A percentile compares a stretch with the other conserved stretches of the same genome.
Evolutionary conservation across 2,888 invertebrate genomes (phyloP).

Genomic region (Apamea sordens): DNA sequence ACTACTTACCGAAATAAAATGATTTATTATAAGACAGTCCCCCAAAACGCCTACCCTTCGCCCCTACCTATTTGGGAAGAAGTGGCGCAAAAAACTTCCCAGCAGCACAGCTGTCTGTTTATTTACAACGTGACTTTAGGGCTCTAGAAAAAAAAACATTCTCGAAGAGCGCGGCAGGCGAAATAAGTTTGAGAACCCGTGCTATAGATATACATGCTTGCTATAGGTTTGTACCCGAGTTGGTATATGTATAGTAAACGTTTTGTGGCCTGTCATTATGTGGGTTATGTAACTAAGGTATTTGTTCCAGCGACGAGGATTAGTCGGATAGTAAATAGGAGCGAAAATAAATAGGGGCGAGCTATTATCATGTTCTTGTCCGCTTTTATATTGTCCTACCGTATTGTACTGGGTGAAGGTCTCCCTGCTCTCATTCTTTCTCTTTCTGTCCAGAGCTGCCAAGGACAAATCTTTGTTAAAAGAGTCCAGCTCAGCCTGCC

Average conservation of each 20-base stretch:
- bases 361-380: not conserved
- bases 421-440: no score
- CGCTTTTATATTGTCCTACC: not conserved
- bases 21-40: not conserved
- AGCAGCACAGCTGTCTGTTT: not conserved
- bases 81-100: not conserved
- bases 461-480: no score
- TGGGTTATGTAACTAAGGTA: not conserved
- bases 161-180: no score
- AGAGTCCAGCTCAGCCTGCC: no score
- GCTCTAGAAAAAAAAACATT: not conserved
- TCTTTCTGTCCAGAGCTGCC: no score
- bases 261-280: not conserved
- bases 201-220: not conserved
- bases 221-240: not conserved
- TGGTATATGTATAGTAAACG: not conserved
- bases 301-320: not conserved
- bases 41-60: not conserved
- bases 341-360: not conserved
- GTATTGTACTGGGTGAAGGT: no score
- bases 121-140: no score
- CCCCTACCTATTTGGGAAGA: not conserved
- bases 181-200: slow-evolving; percentile 1
- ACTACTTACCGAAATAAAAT: no score
- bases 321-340: not conserved